phyloP scores from a whole-genome alignment of 2,113 vertebrate species.

The Thunnus maccoyii region DNA sequence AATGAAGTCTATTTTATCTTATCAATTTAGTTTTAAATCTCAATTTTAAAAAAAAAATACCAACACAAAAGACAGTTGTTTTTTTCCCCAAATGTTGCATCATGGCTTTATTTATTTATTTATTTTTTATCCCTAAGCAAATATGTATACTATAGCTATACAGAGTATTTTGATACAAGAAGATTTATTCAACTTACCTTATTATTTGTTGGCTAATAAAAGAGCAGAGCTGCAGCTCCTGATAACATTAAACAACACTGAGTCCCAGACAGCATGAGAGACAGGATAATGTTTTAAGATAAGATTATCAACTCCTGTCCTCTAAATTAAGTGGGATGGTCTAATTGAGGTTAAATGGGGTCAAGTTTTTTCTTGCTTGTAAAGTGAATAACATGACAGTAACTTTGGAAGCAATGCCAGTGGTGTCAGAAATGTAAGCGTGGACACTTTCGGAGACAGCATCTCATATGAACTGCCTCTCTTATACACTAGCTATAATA shows the following conservation, averaged over 20 bases:
- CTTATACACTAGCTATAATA: slow-evolving; percentile 5
- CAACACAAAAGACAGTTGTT: neutral
- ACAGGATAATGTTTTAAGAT: neutral
- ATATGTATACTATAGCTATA: neutral
- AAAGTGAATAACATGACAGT: neutral
- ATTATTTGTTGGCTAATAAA: neutral
- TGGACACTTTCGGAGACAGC: slow-evolving; percentile 2
- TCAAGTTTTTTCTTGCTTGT: neutral
- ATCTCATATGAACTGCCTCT: slow-evolving; percentile 30
- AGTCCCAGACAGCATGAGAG: no score
- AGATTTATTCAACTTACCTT: neutral
- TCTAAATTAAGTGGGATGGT: neutral
- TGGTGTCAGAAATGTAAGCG: slow-evolving; percentile 12
- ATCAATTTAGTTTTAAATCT: neutral
- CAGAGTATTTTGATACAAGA: neutral
- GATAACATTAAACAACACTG: no score
- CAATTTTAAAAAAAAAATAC: neutral
- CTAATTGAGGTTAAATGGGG: neutral
- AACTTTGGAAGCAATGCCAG: neutral
- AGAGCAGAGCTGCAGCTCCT: neutral
- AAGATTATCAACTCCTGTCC: neutral
- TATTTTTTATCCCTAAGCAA: neutral
- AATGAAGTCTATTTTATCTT: no score
- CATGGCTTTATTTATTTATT: neutral
- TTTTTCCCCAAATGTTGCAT: neutral